A percentile compares a stretch with the other conserved stretches of the same genome.
These are phyloP conservation scores for Hypomecis atomaria DNA, from an alignment of 2,888 invertebrate species.

Conservation along the genomic window DNA sequence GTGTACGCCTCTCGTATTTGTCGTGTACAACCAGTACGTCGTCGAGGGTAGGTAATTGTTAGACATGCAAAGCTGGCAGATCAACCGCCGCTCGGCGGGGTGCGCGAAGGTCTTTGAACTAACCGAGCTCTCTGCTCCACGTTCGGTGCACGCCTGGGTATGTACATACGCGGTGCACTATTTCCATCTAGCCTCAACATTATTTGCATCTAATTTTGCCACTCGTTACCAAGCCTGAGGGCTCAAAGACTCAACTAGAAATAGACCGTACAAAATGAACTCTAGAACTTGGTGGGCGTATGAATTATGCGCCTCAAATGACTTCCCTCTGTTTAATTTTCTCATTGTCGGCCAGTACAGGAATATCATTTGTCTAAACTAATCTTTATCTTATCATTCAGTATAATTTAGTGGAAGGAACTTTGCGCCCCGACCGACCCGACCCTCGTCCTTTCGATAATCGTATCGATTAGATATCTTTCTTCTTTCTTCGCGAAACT, in stretches of 20 bases:
- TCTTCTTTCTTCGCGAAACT: constrained; percentile 54
- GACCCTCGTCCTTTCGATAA: constrained; percentile 66
- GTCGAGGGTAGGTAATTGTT: constrained; percentile 77
- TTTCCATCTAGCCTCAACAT: constrained; percentile 40
- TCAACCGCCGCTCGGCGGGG: constrained; percentile 61
- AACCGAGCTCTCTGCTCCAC: constrained; percentile 30
- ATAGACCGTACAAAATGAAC: constrained; percentile 30
- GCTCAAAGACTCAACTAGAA: constrained; percentile 26
- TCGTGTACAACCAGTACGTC: constrained; percentile 70
- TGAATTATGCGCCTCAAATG: constrained; percentile 27
- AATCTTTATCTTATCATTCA: constrained; percentile 61
- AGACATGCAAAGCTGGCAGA: constrained; percentile 76
- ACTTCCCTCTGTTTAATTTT: constrained; percentile 26
- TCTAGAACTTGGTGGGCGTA: constrained; percentile 29
- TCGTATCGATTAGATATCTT: constrained; percentile 68
- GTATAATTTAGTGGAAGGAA: constrained; percentile 61
- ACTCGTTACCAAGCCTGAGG: constrained; percentile 27
- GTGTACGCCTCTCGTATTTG: constrained; percentile 70
- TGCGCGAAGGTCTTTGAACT: constrained; percentile 63
- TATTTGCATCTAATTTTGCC: constrained; percentile 41
- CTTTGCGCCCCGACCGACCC: constrained; percentile 56
- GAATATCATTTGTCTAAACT: constrained; percentile 45
- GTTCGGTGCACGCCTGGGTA: constrained; percentile 21
- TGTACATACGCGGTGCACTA: constrained; percentile 36
- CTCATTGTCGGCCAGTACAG: constrained; percentile 21